Conservation (phyloP, 2,113 vertebrate species). For the Brachyhypopomus gauderio region DNA sequence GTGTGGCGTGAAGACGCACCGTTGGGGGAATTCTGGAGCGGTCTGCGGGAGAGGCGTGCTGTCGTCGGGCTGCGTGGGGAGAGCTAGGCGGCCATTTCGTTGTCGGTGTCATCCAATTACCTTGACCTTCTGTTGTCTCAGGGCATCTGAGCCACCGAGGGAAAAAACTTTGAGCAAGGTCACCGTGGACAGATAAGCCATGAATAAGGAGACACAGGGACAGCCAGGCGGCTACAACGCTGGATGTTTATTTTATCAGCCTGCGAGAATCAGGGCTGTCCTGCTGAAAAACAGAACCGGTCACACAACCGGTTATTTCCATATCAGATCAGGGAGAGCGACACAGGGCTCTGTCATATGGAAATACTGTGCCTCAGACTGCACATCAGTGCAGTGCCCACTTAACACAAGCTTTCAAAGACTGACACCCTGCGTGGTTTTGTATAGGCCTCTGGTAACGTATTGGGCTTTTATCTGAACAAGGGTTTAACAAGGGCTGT, state of each 20-base stretch:
- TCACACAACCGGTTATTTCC: slow-evolving; percentile 47
- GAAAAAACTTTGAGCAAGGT: slow-evolving; percentile 67
- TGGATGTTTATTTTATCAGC: slow-evolving; percentile 52
- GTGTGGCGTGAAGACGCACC: not conserved
- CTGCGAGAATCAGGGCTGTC: slow-evolving; percentile 40
- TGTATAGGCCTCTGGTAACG: slow-evolving; percentile 5
- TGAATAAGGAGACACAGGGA: slow-evolving; percentile 31
- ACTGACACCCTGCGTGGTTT: slow-evolving; percentile 42
- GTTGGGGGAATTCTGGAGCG: slow-evolving; percentile 42
- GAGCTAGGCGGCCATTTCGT: slow-evolving; percentile 47
- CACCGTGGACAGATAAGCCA: slow-evolving; percentile 62
- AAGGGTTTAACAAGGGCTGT: slow-evolving; percentile 3
- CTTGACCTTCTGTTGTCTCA: slow-evolving; percentile 68
- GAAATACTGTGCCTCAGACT: not conserved
- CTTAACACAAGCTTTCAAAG: slow-evolving; percentile 32
- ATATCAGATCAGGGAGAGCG: slow-evolving; percentile 47
- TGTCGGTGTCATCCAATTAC: slow-evolving; percentile 72
- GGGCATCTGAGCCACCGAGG: slow-evolving; percentile 64
- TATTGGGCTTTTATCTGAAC: slow-evolving; percentile 26
- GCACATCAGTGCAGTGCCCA: slow-evolving; percentile 35
- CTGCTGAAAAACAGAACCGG: slow-evolving; percentile 39
- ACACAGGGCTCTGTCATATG: not conserved
- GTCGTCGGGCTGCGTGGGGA: slow-evolving; percentile 57
- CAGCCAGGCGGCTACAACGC: slow-evolving; percentile 48
- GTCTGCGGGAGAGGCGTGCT: slow-evolving; percentile 29